Evolutionary conservation across 2,888 invertebrate species (phyloP), one percentile per base, ranked within the genome.

Genomic region (Podabrus alpinus): DNA sequence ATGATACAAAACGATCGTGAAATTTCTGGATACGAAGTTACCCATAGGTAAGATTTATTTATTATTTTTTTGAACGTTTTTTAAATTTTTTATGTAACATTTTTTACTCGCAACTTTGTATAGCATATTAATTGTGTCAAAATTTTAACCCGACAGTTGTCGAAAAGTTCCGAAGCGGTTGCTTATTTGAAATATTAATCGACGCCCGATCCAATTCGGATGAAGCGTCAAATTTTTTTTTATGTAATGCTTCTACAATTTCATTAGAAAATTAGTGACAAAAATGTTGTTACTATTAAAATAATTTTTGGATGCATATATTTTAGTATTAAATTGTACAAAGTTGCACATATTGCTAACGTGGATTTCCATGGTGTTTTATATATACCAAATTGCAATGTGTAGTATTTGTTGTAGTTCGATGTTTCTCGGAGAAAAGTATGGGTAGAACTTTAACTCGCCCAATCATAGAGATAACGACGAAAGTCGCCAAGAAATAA

Each of bases 11-110:
- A 85, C 71, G 61, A 74, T 3, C 66, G 64, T 21, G 72, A 68
- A 9, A 77, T 84, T 15, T 81, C 84, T 21, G 87, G 86, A 45
- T 88, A 88, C 78, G 85, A 87, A 15, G 79, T 86, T 5, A 86
- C 87, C 2, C 88, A 88, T 75, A 84, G 81, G 83, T 84, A 78
- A 64, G 13, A 13, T 29, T n/a, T n/a, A n/a, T n/a, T n/a, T n/a
- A n/a, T n/a, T n/a, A 29, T 5, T n/a, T n/a, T 29, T 45, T 45
- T n/a, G 5, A 5, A 60, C 9, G 1, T 59, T 59, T 59, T n/a
- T n/a, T 2, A n/a, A 1, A 7, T 4, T 45, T 45, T 29, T n/a
- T 24, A 9, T 9, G 0, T 0, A 9, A 24, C 4, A n/a, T n/a
- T 1, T 13, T 5, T 29, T 5, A 13, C 3, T 45, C 3, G 3